A percentile compares a stretch with the other conserved stretches of the same genome.
These are phyloP conservation scores for Phoenoteleia sp. DNA, from an alignment of 2,888 invertebrate species.

Conservation along the genomic window DNA sequence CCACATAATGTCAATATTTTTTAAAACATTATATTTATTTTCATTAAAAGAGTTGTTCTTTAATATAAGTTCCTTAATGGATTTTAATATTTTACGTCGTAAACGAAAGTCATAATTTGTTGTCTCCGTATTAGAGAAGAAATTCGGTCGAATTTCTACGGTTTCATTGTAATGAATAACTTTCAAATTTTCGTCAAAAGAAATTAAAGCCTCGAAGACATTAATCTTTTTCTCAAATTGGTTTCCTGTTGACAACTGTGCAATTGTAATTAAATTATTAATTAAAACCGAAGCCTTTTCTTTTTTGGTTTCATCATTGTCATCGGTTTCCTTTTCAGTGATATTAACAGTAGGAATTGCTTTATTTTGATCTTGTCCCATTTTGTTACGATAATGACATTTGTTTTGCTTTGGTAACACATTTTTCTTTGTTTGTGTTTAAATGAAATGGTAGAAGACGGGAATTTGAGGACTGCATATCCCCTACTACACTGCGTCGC, in stretches of 20 bases:
- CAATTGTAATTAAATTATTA: not conserved
- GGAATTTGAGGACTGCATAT: too few species aligned
- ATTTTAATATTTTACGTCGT: not conserved
- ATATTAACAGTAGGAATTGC: too few species aligned
- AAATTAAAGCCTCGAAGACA: not conserved
- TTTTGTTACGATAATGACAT: too few species aligned
- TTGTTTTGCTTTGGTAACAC: too few species aligned
- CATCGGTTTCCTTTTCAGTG: too few species aligned
- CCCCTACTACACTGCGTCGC: too few species aligned
- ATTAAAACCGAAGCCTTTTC: not conserved
- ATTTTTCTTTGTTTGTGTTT: too few species aligned
- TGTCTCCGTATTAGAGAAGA: not conserved
- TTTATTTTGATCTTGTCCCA: too few species aligned
- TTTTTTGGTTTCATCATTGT: too few species aligned
- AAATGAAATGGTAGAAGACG: too few species aligned
- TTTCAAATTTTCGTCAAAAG: not conserved
- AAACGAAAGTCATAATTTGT: not conserved
- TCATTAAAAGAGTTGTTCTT: not conserved
- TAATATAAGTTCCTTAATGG: not conserved
- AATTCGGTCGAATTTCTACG: not conserved
- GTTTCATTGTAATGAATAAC: not conserved
- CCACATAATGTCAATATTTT: not conserved
- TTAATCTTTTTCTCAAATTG: not conserved
- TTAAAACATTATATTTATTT: not conserved
- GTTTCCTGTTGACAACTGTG: not conserved